Evolutionary conservation across 2,888 invertebrate species (phyloP), one percentile per base, ranked within the genome.

Genomic region (Polia nebulosa): DNA sequence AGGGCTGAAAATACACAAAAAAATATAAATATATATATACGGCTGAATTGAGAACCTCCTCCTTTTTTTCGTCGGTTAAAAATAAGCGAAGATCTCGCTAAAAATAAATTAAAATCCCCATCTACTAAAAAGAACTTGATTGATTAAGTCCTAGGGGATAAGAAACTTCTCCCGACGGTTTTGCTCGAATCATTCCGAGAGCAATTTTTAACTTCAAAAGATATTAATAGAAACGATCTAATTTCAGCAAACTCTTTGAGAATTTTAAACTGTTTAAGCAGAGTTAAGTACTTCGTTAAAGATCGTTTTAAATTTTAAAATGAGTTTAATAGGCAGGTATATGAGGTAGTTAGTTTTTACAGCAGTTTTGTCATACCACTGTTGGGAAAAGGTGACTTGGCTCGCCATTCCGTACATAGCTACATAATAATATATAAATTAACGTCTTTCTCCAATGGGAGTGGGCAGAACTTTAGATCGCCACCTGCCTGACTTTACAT

Each of bases 61-160:
- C n/a, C n/a, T n/a, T n/a, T n/a, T n/a, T n/a, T n/a, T n/a, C n/a
- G n/a, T n/a, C n/a, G n/a, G n/a, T n/a, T n/a, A n/a, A 29, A 34
- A 41, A 6, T 3, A 56, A 17, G 13, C 32, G n/a, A 34, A 52
- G 15, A 36, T 27, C 25, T 53, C 29, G 25, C 51, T 57, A 53
- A 63, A 70, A 71, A 70, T 62, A 63, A 76, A 76, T 62, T 45
- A 74, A 75, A 57, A 20, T 9, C 41, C n/a, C 22, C 69, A 60
- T 73, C 49, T 36, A 22, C 11, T 29, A 25, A 47, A 17, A 70
- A 15, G 17, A 25, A 59, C 27, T 65, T 72, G 72, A 77, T 74
- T 77, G 58, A 77, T 75, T 77, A 77, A 59, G 44, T 72, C 20
- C 25, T 55, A 11, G 39, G 20, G 47, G 25, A 34, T 29, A n/a